Conservation (phyloP, 2,888 invertebrate genomes). For the Conus canariensis region DNA sequence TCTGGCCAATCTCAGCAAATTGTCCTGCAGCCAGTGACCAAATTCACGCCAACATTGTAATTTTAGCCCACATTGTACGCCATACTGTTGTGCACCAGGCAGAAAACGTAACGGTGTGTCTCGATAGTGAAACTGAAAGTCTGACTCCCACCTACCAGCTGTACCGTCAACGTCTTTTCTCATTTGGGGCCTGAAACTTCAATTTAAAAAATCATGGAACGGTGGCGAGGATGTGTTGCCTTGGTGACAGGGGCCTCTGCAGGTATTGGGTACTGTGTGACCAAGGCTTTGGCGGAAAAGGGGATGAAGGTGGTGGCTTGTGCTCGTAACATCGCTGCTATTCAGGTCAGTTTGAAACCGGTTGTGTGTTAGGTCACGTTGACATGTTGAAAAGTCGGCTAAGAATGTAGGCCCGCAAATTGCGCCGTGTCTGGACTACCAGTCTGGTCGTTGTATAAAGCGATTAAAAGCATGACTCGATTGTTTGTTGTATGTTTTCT, state of each 20-base stretch:
- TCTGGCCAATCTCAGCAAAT: too few relatives aligned
- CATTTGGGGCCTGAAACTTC: neutral
- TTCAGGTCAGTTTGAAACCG: neutral
- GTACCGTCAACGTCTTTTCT: neutral
- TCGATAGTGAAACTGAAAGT: too few relatives aligned
- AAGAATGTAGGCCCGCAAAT: neutral
- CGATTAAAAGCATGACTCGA: neutral
- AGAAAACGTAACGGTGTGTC: too few relatives aligned
- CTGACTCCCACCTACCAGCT: too few relatives aligned
- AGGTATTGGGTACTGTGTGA: conserved; percentile 70
- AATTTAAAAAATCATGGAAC: conserved; percentile 52
- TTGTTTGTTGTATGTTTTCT: neutral
- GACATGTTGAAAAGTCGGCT: neutral
- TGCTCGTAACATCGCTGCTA: conserved; percentile 74
- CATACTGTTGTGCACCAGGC: too few relatives aligned
- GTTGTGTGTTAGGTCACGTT: neutral
- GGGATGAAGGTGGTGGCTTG: conserved; percentile 83
- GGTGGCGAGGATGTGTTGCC: conserved; percentile 73
- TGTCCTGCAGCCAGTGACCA: too few relatives aligned
- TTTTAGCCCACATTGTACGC: too few relatives aligned
- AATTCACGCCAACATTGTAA: too few relatives aligned
- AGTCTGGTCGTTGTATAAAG: neutral
- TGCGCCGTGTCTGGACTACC: too few relatives aligned
- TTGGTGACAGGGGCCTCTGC: conserved; percentile 74
- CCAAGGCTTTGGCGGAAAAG: conserved; percentile 60